These are phyloP conservation scores for Orius insidiosus DNA, from an alignment of 1,140 invertebrate genomes.

Conservation along the genomic window DNA sequence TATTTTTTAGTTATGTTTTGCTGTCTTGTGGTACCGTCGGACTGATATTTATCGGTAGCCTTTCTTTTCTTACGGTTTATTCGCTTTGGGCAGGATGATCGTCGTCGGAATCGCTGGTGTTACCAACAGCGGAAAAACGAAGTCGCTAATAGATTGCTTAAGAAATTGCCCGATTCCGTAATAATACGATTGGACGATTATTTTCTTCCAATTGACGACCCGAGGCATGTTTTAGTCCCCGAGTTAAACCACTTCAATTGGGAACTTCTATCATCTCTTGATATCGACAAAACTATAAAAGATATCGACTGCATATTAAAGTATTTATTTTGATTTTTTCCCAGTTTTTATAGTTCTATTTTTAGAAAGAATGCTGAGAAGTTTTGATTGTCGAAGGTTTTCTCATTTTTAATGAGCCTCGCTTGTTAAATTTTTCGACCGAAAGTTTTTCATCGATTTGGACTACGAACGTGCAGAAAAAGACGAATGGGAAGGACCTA, in stretches of 20 bases:
- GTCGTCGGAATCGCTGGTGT: constrained; percentile 11
- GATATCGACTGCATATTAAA: constrained; percentile 29
- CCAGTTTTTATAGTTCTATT: background rate
- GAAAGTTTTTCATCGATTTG: constrained; percentile 28
- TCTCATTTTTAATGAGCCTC: constrained; percentile 13
- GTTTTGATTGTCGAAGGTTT: constrained; percentile 17
- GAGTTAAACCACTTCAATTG: constrained; percentile 60
- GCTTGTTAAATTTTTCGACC: constrained; percentile 9
- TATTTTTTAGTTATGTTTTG: constrained; percentile 25
- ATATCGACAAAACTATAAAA: constrained; percentile 51
- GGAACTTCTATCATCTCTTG: constrained; percentile 50
- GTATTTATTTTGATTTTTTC: background rate
- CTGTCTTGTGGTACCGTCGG: constrained; percentile 8
- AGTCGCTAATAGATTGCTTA: constrained; percentile 36
- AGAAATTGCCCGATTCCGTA: constrained; percentile 33
- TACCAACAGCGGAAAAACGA: constrained; percentile 38
- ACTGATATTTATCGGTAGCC: constrained; percentile 11
- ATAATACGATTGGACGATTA: constrained; percentile 60
- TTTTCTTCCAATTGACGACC: constrained; percentile 48
- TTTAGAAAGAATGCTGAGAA: background rate
- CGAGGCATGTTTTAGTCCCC: constrained; percentile 41
- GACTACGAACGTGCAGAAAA: constrained; percentile 43
- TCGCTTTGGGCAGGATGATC: background rate
- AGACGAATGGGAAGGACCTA: constrained; percentile 43
- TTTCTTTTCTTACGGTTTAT: constrained; percentile 16